phyloP scores from a whole-genome alignment of 2,113 vertebrate species.

The Sardina pilchardus region DNA sequence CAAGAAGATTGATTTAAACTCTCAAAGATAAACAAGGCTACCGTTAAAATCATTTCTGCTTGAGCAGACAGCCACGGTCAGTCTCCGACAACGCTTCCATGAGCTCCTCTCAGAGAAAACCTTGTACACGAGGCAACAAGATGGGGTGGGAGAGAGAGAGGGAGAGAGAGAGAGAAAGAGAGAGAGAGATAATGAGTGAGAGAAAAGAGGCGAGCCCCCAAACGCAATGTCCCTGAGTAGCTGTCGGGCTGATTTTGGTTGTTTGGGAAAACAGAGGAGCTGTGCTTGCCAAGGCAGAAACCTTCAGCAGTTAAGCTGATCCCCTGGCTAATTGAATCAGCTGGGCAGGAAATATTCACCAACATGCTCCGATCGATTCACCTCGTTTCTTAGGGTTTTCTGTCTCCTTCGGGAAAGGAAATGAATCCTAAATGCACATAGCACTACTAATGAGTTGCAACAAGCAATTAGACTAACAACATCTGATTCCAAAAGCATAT shows the following conservation, averaged over 20 bases:
- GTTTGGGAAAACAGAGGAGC: not conserved
- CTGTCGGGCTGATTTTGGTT: not conserved
- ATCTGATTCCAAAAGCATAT: not conserved
- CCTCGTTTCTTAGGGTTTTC: not conserved
- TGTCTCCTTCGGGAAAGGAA: not conserved
- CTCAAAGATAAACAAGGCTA: not conserved
- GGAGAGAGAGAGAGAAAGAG: not conserved
- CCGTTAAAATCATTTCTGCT: not conserved
- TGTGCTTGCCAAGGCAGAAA: not conserved
- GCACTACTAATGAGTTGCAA: conserved; percentile 8
- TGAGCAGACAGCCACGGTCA: not conserved
- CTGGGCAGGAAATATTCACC: conserved; percentile 11
- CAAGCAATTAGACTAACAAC: conserved; percentile 17
- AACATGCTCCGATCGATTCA: not conserved
- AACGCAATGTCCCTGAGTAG: not conserved
- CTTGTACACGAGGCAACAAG: not conserved
- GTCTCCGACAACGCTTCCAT: not conserved
- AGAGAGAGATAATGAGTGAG: not conserved
- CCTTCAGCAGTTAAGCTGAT: not conserved
- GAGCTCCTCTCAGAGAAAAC: not conserved
- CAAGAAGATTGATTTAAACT: not conserved
- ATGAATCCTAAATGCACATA: not conserved
- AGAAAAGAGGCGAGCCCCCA: not conserved
- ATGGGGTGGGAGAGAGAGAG: not conserved
- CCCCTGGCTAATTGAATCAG: not conserved